phyloP scores from a whole-genome alignment of 2,888 invertebrate genomes.

The Choristoneura rosaceana region DNA sequence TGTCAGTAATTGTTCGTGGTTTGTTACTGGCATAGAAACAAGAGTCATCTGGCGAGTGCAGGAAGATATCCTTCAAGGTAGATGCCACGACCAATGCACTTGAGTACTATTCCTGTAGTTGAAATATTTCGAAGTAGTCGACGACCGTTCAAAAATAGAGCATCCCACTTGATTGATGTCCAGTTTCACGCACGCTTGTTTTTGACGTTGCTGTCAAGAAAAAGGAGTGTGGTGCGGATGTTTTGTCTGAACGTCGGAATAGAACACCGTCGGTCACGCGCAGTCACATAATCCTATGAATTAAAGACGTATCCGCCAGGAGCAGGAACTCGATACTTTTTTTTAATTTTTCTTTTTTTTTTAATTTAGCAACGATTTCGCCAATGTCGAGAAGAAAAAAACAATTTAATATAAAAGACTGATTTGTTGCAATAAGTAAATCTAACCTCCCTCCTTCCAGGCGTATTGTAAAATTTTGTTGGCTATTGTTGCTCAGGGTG shows the following conservation, averaged over 20 bases:
- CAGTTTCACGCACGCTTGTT: slow-evolving; percentile 73
- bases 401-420: too few species aligned
- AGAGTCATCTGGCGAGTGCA: background rate
- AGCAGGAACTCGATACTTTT: slow-evolving; percentile 45
- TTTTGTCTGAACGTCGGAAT: slow-evolving; percentile 70
- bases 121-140: slow-evolving; percentile 48
- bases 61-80: slow-evolving; percentile 4
- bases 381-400: too few species aligned
- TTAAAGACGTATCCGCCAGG: slow-evolving; percentile 55
- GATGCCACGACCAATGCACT: slow-evolving; percentile 30
- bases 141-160: slow-evolving; percentile 71
- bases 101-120: slow-evolving; percentile 24
- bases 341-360: too few species aligned
- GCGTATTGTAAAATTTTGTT: too few species aligned
- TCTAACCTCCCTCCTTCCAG: too few species aligned
- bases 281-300: slow-evolving; percentile 55
- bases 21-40: background rate
- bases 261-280: slow-evolving; percentile 57
- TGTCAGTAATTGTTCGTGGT: background rate
- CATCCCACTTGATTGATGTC: slow-evolving; percentile 76
- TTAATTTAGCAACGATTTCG: too few species aligned
- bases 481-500: too few species aligned
- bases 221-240: slow-evolving; percentile 67
- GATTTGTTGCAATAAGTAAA: too few species aligned
- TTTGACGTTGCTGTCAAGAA: slow-evolving; percentile 76